These are phyloP conservation scores for Chauna torquata DNA, from an alignment of 2,113 vertebrate genomes.

Conservation along the genomic window DNA sequence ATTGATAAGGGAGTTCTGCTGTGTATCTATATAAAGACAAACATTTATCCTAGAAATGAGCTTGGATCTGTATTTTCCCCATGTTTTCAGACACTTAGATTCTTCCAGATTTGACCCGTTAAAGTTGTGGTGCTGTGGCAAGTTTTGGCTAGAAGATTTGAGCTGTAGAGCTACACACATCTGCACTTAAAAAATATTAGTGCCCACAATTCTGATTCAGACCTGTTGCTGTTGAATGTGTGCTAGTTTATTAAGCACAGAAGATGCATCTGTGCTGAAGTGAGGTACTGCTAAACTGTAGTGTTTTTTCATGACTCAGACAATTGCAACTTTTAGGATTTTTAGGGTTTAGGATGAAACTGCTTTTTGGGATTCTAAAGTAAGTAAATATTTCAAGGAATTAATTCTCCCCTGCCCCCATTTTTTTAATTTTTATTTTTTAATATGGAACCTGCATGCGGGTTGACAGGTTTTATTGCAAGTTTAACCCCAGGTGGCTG, in stretches of 20 bases:
- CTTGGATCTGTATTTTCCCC: neutral
- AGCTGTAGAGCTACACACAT: neutral
- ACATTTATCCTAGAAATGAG: constrained; percentile 3
- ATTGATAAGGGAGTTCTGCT: constrained; percentile 36
- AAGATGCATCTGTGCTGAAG: neutral
- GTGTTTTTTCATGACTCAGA: neutral
- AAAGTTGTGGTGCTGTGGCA: neutral
- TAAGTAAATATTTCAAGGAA: neutral
- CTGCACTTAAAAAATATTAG: neutral
- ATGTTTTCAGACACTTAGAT: neutral
- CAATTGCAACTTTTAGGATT: neutral
- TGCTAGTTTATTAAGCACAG: neutral
- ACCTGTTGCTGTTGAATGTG: neutral
- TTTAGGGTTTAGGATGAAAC: too few relatives aligned
- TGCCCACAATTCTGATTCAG: neutral
- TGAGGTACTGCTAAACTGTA: neutral
- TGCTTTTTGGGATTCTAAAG: neutral
- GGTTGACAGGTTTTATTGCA: neutral
- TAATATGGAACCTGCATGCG: neutral
- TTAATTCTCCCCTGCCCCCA: neutral
- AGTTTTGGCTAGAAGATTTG: neutral
- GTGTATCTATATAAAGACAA: neutral
- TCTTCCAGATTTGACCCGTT: neutral
- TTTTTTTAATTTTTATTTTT: neutral
- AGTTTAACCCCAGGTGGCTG: neutral